Evolutionary conservation across 2,888 invertebrate genomes (phyloP).

Genomic region (Acronicta alni): DNA sequence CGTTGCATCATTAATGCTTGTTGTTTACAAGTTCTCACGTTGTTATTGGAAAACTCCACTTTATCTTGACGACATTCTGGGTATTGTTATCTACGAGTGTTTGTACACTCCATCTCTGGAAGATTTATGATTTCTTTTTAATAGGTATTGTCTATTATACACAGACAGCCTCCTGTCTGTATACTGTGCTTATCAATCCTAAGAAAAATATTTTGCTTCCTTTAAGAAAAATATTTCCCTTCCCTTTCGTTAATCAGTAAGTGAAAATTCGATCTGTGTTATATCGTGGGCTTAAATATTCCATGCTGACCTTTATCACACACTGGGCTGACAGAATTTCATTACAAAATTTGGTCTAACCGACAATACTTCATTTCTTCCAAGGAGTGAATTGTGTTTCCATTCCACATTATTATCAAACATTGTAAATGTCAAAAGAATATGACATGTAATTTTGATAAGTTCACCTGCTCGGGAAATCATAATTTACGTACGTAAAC

Average conservation of each 20-base stretch:
- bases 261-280: conserved; percentile 5
- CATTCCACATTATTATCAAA: background rate
- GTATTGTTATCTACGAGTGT: conserved; percentile 3
- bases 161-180: too few species aligned
- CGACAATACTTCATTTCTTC: conserved; percentile 36
- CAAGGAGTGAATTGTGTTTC: conserved; percentile 3
- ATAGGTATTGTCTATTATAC: too few species aligned
- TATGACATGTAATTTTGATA: background rate
- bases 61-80: conserved; percentile 27
- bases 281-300: conserved; percentile 19
- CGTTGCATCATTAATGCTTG: conserved; percentile 56
- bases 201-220: too few species aligned
- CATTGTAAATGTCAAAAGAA: background rate
- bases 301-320: conserved; percentile 43
- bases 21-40: conserved; percentile 54
- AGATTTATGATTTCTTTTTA: too few species aligned
- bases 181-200: too few species aligned
- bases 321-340: conserved; percentile 40
- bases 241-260: conserved; percentile 2
- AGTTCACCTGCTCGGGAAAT: background rate
- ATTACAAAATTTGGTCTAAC: conserved; percentile 28
- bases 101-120: conserved; percentile 5
- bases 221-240: background rate
- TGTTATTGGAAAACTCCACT: conserved; percentile 53
- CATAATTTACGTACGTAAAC: background rate